Percentiles rank a stretch among this genome's conserved stretches.
Evolutionary conservation across 2,888 invertebrate genomes (phyloP).

Genomic region (Tortricodes alternella): DNA sequence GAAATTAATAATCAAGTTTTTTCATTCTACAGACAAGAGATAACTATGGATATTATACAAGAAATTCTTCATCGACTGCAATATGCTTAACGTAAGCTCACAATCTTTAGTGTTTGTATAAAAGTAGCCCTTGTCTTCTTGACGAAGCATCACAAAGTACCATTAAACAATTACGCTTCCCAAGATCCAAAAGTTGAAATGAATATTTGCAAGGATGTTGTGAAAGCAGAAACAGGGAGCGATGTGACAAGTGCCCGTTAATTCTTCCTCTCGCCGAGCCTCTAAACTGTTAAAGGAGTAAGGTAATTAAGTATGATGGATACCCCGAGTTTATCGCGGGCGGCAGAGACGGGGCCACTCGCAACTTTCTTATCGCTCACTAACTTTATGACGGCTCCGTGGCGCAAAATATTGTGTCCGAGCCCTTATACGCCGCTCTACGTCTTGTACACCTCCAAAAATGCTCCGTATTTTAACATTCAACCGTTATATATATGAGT

Average conservation of each 20-base stretch:
- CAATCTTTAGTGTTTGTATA: too few species aligned
- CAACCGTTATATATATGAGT: too few species aligned
- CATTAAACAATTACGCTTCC: slow-evolving; percentile 7
- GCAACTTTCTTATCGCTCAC: slow-evolving; percentile 65
- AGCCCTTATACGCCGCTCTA: slow-evolving; percentile 35
- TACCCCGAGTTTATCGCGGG: slow-evolving; percentile 73
- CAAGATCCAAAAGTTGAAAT: slow-evolving; percentile 19
- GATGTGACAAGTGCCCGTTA: slow-evolving; percentile 64
- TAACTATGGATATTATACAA: too few species aligned
- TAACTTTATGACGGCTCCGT: slow-evolving; percentile 59
- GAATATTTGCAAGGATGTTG: slow-evolving; percentile 39
- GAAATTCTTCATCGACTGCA: too few species aligned
- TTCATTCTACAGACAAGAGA: too few species aligned
- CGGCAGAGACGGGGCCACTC: slow-evolving; percentile 59
- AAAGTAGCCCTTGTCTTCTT: too few species aligned
- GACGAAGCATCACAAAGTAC: too few species aligned
- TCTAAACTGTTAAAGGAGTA: slow-evolving; percentile 73
- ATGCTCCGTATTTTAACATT: too few species aligned
- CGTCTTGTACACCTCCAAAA: slow-evolving; percentile 1
- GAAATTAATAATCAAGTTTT: too few species aligned
- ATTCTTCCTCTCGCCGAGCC: slow-evolving; percentile 62
- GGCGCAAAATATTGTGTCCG: slow-evolving; percentile 51
- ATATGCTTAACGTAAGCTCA: too few species aligned
- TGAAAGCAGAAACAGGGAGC: slow-evolving; percentile 55
- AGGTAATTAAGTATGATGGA: slow-evolving; percentile 79